Evolutionary conservation across 2,888 invertebrate species (phyloP).

Genomic region (Pyrrhia umbra): DNA sequence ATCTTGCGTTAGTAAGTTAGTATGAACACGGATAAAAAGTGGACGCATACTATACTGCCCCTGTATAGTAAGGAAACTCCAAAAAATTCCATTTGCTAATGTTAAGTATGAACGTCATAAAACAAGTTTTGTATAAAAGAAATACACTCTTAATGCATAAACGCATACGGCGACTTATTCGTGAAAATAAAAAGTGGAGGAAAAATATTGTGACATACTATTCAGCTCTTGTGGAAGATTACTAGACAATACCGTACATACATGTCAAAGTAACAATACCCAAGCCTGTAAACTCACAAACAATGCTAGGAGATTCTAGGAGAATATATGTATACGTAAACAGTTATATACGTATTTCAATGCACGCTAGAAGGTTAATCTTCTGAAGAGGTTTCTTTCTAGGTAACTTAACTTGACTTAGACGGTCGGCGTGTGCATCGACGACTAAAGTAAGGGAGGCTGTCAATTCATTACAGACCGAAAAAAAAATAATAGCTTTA

Average conservation of each 20-base stretch:
- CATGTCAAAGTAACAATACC: slow-evolving; percentile 2
- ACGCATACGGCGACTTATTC: background rate
- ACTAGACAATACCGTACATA: background rate
- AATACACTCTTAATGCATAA: no score
- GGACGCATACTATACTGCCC: no score
- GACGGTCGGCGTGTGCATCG: slow-evolving; percentile 1
- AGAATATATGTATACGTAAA: background rate
- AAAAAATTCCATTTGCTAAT: no score
- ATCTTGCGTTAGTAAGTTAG: no score
- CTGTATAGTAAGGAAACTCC: no score
- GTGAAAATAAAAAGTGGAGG: background rate
- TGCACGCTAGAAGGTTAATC: background rate
- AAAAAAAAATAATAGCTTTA: background rate
- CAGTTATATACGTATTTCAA: background rate
- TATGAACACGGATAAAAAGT: no score
- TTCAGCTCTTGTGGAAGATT: background rate
- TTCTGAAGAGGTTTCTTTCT: slow-evolving; percentile 2
- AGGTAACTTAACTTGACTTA: slow-evolving; percentile 9
- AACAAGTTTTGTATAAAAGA: no score
- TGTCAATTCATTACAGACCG: background rate
- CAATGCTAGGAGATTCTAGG: background rate
- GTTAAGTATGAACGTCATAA: no score
- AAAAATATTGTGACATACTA: background rate
- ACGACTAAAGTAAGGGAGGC: background rate
- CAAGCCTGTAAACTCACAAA: background rate